These are phyloP conservation scores for Synergus gifuensis DNA, from an alignment of 2,888 invertebrate genomes.

Conservation along the genomic window DNA sequence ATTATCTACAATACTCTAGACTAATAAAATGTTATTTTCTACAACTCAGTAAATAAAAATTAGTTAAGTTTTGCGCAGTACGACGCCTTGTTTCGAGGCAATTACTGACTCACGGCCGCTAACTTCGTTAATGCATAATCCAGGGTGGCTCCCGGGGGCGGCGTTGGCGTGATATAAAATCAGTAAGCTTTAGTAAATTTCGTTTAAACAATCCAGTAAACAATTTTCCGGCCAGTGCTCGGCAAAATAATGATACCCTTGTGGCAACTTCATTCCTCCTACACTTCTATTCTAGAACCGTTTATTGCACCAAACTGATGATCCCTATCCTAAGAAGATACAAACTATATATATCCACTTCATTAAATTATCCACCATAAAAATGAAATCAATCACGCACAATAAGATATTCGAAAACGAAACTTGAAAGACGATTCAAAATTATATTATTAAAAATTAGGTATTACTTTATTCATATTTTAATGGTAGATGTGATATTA, in stretches of 20 bases:
- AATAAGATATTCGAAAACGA: background rate
- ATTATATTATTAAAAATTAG: too few species aligned
- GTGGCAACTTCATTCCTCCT: constrained; percentile 62
- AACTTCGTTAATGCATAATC: constrained; percentile 77
- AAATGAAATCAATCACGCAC: background rate
- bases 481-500: background rate
- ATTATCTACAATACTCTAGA: background rate
- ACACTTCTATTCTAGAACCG: constrained; percentile 49
- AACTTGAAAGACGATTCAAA: background rate
- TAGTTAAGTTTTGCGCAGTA: background rate
- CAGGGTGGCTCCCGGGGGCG: constrained; percentile 72
- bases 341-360: constrained; percentile 43
- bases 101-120: constrained; percentile 66
- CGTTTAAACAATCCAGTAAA: constrained; percentile 78
- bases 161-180: constrained; percentile 76
- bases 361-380: background rate
- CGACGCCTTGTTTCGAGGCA: constrained; percentile 61
- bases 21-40: background rate
- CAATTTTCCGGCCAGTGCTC: constrained; percentile 77
- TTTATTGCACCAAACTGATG: constrained; percentile 62
- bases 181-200: constrained; percentile 78
- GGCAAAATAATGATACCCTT: constrained; percentile 77
- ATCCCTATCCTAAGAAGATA: constrained; percentile 27
- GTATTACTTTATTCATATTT: too few species aligned
- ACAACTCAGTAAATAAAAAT: background rate